Evolutionary conservation across 2,888 invertebrate species (phyloP).

Genomic region (Harmothoe impar): DNA sequence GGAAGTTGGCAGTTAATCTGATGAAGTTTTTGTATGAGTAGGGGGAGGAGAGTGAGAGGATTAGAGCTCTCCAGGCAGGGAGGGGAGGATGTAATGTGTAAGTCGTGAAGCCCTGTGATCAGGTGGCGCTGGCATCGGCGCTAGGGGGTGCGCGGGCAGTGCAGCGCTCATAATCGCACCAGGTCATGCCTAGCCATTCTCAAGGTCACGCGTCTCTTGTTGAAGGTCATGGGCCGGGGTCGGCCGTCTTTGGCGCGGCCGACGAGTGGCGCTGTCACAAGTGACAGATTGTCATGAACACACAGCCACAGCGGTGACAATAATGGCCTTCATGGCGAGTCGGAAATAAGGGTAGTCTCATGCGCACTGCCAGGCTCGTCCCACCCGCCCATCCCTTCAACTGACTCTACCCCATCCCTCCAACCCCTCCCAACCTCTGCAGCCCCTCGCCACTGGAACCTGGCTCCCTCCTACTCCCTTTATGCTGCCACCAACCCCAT

Average conservation of each 20-base stretch:
- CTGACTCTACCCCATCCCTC: background rate
- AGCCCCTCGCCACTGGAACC: background rate
- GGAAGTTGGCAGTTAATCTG: constrained; percentile 43
- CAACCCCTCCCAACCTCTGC: background rate
- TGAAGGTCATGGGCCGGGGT: constrained; percentile 39
- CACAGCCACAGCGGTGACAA: constrained; percentile 31
- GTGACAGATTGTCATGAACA: constrained; percentile 46
- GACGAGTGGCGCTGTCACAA: constrained; percentile 11
- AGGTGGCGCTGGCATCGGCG: constrained; percentile 16
- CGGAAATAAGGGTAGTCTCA: constrained; percentile 42
- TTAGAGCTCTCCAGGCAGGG: background rate
- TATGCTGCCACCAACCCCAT: background rate
- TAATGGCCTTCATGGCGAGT: constrained; percentile 32
- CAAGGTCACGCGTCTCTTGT: constrained; percentile 45
- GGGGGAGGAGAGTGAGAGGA: constrained; percentile 39
- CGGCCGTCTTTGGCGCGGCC: constrained; percentile 20
- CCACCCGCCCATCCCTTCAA: background rate
- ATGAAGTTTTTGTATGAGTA: constrained; percentile 18
- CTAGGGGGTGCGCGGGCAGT: background rate
- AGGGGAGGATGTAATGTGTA: background rate
- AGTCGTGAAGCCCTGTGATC: constrained; percentile 6
- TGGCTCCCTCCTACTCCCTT: background rate
- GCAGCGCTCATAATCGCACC: constrained; percentile 40
- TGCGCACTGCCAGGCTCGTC: constrained; percentile 30
- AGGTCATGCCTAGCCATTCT: constrained; percentile 45